A percentile compares a stretch with the other conserved stretches of the same genome.
These are phyloP conservation scores for Crotalus helleri DNA, from an alignment of 2,113 vertebrate species.

Conservation along the genomic window DNA sequence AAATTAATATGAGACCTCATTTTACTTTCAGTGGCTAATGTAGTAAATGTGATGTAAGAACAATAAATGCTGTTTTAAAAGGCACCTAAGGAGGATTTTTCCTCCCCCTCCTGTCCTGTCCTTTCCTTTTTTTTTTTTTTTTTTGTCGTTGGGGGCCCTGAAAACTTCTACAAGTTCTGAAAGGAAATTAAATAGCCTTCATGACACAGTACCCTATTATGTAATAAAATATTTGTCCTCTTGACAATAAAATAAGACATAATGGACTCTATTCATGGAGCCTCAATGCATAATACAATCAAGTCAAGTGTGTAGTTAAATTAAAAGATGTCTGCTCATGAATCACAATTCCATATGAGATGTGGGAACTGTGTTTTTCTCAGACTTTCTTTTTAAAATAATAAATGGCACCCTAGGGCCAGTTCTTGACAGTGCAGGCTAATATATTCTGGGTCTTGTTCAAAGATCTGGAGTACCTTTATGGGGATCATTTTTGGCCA, in stretches of 20 bases:
- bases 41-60: not conserved
- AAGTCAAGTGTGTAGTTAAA: constrained; percentile 21
- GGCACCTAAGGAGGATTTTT: not conserved
- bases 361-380: constrained; percentile 22
- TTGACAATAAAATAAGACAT: constrained; percentile 30
- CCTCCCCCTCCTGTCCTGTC: not conserved
- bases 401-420: constrained; percentile 18
- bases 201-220: constrained; percentile 29
- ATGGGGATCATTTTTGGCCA: constrained; percentile 15
- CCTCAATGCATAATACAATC: constrained; percentile 13
- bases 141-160: not conserved
- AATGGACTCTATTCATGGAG: constrained; percentile 14
- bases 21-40: constrained; percentile 27
- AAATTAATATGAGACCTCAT: constrained; percentile 26
- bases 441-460: constrained; percentile 13
- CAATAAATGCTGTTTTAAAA: constrained; percentile 21
- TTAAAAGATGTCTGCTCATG: constrained; percentile 8
- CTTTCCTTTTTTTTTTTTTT: not conserved
- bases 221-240: not conserved
- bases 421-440: constrained; percentile 33
- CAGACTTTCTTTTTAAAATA: not conserved
- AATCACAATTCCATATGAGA: constrained; percentile 36
- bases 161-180: constrained; percentile 17
- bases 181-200: constrained; percentile 12
- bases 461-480: constrained; percentile 10